phyloP scores from a whole-genome alignment of 2,797 vertebrate species.

The Phalloptychus januarius region DNA sequence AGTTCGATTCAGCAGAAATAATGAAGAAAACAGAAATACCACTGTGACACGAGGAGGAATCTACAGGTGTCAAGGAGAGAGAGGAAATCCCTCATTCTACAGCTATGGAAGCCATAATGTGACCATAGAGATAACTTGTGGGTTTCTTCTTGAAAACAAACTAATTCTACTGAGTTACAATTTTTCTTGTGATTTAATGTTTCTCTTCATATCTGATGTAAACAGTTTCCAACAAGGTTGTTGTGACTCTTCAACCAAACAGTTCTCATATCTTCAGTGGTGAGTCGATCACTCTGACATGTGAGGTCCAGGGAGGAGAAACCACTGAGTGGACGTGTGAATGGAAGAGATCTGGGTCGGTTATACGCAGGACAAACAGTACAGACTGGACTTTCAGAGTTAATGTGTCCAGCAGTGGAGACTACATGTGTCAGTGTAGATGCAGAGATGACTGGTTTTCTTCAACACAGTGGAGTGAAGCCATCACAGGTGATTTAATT shows the following conservation, averaged over 20 bases:
- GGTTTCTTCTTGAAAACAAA: neutral
- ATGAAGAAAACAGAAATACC: neutral
- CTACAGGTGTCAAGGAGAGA: conserved; percentile 3
- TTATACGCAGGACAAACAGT: neutral
- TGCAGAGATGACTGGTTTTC: neutral
- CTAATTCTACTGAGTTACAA: too few species aligned
- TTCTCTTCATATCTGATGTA: too few species aligned
- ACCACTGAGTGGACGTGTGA: neutral
- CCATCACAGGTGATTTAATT: neutral
- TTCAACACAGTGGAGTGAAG: neutral
- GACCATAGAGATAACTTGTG: conserved; percentile 3
- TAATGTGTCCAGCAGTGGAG: neutral
- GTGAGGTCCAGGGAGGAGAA: conserved; percentile 3
- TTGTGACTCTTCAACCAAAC: neutral
- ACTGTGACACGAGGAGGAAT: conserved; percentile 3
- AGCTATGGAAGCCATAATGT: neutral
- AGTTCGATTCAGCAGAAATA: too few species aligned
- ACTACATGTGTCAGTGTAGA: neutral
- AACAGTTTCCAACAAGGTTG: neutral
- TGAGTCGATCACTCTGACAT: neutral
- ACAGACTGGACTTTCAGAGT: neutral
- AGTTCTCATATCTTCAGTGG: neutral
- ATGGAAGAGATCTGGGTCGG: neutral
- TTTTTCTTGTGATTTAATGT: neutral
- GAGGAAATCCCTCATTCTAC: too few species aligned